Base-by-base conservation (phyloP, 1,140 invertebrate species). In the Dysdera silvatica region DNA sequence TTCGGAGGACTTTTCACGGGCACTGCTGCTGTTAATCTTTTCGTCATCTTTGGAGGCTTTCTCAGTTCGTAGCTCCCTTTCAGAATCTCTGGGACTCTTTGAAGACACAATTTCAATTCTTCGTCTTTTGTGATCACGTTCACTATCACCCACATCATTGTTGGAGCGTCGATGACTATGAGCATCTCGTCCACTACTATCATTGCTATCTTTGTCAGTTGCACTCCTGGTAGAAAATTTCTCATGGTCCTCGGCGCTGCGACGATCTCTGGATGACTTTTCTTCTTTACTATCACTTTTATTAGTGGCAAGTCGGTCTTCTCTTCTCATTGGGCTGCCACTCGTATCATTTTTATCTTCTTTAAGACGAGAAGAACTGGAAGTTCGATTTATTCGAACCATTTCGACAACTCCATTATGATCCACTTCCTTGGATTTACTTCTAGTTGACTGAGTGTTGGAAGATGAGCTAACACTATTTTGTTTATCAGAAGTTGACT, bases 361-460 rank as follows among this genome's bases (percentile, higher is more conserved):
- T 23, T 62, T 62, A 0, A 20, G n/a, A 8, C 52, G 31, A 2
- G 33, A 7, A 14, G 37, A 23, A 31, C 56, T 63, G 8, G n/a
- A n/a, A n/a, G 6, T 24, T 10, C 52, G n/a, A 18, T 24, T 33
- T n/a, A n/a, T 56, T 31, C 56, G n/a, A n/a, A n/a, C n/a, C n/a
- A n/a, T n/a, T n/a, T n/a, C n/a, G n/a, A n/a, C 61, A 23, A 63
- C n/a, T 5, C 61, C 61, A 49, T 63, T 63, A 23, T 48, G 53
- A 7, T 63, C 61, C 2, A 12, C 12, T 14, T 61, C 60, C 14
- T 8, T 28, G 18, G 40, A 8, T 23, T 53, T 24, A 10, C 51
- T 63, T 0, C 31, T 33, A n/a, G 43, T n/a, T n/a, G 52, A 10
- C 6, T 63, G 53, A 12, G 61, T 48, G 35, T 32, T 47, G 16